Evolutionary conservation across 30 jellyfish, hydroid and myxozoan genomes (phyloP), one percentile per base, ranked within the genome.

Genomic region (Clytia hemisphaerica): DNA sequence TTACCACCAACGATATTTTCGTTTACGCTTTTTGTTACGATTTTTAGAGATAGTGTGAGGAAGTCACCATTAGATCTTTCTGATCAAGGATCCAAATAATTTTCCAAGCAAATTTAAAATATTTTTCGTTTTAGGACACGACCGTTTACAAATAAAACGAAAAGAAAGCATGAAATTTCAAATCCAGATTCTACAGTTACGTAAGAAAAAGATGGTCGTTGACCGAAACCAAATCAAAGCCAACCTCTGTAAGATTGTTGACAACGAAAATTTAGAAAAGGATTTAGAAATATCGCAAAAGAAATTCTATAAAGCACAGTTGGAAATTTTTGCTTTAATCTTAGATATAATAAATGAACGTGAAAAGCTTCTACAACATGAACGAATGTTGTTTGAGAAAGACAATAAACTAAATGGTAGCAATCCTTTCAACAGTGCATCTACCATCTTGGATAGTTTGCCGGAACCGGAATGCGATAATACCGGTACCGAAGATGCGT

Each of bases 281-380:
- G 74, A 70, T 26, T 37, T 84, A 4, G 74, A 68, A 40, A 61
- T 55, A 44, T 37, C 76, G 0, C 93, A 84, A 72, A 61, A 76
- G 65, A 51, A 49, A 19, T 84, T 75, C 53, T 84, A 77, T 37
- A 45, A 37, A 31, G 63, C 80, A 61, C 95, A 84, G 57, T 34
- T 76, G 33, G 83, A 84, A 44, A 62, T 76, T 15, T 76, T 26
- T 51, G 85, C 70, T 16, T 42, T 69, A 24, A 76, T 49, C 6
- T 26, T 84, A 76, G 71, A 76, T 28, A 84, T 84, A 32, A 33
- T 84, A n/a, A 83, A 72, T 26, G 83, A 76, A 37, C 86, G 79
- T 40, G 93, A 75, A 51, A 68, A 53, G 37, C 6, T 33, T 84
- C 10, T 19, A 32, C 15, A 33, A 88, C 35, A 19, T 77, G 93